Base-by-base conservation (phyloP, 2,113 vertebrate species). In the Lophochroa leadbeateri region DNA sequence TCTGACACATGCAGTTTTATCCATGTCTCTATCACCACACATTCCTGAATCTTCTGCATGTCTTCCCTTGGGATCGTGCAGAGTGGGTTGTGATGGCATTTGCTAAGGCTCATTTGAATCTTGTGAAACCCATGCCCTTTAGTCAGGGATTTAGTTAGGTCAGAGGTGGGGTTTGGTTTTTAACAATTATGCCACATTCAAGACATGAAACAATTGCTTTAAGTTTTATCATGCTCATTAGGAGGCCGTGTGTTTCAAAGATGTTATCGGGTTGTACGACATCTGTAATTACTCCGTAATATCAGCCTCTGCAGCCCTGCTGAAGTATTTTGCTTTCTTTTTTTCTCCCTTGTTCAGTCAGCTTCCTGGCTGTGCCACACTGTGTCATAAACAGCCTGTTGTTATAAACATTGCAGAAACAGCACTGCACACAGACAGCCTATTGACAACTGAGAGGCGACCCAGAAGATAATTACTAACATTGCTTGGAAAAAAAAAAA, bases 391-490 rank as follows among this genome's bases (percentile, higher is more conserved):
- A 92, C 93, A 96, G 81, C 79, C 88, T 82, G 78, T 96, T 96
- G 91, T 90, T 93, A 86, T 55, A 92, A 96, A 96, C 80, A 85
- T 44, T 47, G 70, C 74, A 55, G 80, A 69, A 89, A 37, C 57
- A 71, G 55, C 11, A 5, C 41, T 53, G 78, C 78, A 35, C 46
- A 91, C 88, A 96, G 86, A 86, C 74, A 53, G 90, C 57, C 86
- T 29, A 95, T 76, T 95, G 92, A 97, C 90, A 94, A 31, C 63
- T 17, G 71, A 78, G 92, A 88, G 93, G 65, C 3, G 37, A 90
- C 85, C 88, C 67, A 88, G 93, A 82, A 93, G 80, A 92, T 94
- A 92, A 96, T 95, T 92, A 57, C 64, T 90, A 83, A 75, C 92
- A 79, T 72, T 64, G 53, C 81, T 88, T 76, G 41, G 60, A 7